Evolutionary conservation across 1,140 invertebrate species (phyloP).

Genomic region (Pissodes strobi): DNA sequence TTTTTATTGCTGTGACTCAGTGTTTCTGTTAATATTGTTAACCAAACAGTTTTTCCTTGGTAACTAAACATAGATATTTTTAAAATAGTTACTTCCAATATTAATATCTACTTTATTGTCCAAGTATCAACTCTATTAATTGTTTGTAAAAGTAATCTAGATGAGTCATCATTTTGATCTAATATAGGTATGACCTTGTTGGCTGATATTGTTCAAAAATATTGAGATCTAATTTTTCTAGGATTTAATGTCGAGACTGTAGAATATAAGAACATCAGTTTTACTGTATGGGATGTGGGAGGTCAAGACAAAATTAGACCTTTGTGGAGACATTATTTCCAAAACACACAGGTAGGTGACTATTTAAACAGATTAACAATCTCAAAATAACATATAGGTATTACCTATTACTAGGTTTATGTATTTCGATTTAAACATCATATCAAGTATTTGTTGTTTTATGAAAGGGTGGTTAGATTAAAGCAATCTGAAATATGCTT

Average conservation of each 20-base stretch:
- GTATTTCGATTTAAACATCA: no score
- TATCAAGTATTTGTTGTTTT: no score
- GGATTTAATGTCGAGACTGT: conserved; percentile 96
- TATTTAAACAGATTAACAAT: no score
- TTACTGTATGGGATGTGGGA: conserved; percentile 91
- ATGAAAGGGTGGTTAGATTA: no score
- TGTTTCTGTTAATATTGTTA: neutral
- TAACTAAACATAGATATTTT: no score
- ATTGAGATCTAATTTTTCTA: conserved; percentile 55
- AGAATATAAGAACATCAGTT: conserved; percentile 95
- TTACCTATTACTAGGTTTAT: no score
- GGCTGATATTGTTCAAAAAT: conserved; percentile 6
- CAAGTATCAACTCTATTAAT: no score
- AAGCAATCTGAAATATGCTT: no score
- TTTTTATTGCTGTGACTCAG: neutral
- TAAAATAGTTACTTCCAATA: no score
- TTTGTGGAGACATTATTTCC: conserved; percentile 86
- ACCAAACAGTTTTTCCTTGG: no score
- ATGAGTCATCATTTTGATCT: conserved; percentile 31
- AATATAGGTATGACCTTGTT: conserved; percentile 15
- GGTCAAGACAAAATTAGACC: conserved; percentile 91
- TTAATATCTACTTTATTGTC: no score
- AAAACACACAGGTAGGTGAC: conserved; percentile 74
- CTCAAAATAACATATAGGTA: no score
- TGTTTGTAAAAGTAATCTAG: neutral